Percentiles rank a stretch among this genome's conserved stretches.
phyloP scores from a whole-genome alignment of 2,797 vertebrate species.

The Pampus argenteus region DNA sequence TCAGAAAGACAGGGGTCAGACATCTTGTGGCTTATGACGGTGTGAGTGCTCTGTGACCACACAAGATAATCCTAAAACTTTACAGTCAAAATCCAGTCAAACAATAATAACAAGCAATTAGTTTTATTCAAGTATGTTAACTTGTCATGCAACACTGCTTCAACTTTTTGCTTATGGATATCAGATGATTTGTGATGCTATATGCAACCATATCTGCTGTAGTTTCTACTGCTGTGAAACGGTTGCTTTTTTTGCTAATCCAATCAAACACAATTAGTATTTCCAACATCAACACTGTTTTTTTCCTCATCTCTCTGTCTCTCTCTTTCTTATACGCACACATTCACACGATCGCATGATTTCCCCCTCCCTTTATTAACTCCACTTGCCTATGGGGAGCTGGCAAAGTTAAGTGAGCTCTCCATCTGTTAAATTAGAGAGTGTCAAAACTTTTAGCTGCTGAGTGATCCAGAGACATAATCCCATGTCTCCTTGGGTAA shows the following conservation, averaged over 20 bases:
- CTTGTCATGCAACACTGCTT: conserved; percentile 10
- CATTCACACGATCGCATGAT: conserved; percentile 38
- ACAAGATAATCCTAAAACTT: neutral
- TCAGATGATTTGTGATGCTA: conserved; percentile 39
- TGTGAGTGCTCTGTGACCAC: neutral
- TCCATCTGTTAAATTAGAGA: conserved; percentile 79
- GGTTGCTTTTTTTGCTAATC: conserved; percentile 64
- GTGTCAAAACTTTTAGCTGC: conserved; percentile 80
- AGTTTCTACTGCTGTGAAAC: conserved; percentile 55
- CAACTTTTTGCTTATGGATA: neutral
- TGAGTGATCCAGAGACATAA: conserved; percentile 76
- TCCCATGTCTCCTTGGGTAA: conserved; percentile 76
- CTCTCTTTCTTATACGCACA: conserved; percentile 18
- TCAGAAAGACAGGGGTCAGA: neutral
- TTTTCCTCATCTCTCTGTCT: conserved; percentile 24
- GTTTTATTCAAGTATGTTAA: conserved; percentile 32
- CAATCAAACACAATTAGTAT: conserved; percentile 65
- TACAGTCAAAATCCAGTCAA: conserved; percentile 24
- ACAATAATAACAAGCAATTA: conserved; percentile 42
- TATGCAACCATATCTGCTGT: conserved; percentile 8
- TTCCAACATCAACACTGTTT: conserved; percentile 38
- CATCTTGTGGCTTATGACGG: too few species aligned
- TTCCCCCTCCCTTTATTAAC: conserved; percentile 57
- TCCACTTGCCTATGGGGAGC: conserved; percentile 71
- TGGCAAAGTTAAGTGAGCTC: conserved; percentile 77